Evolutionary conservation across 2,888 invertebrate species (phyloP), one percentile per base, ranked within the genome.

Genomic region (Pediacus dermestoides): DNA sequence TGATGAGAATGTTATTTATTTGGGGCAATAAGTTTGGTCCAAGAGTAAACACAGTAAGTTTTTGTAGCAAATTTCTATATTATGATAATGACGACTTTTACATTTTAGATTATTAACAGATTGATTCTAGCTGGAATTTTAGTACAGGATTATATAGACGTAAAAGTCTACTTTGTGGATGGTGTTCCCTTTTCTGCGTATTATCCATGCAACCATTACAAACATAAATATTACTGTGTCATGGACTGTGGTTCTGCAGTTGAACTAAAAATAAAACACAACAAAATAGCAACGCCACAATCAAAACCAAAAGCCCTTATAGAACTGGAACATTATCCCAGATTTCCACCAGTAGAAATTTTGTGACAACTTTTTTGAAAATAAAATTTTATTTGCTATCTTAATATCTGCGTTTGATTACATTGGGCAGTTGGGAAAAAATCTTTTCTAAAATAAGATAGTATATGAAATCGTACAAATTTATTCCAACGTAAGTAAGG

Each of bases 161-260:
- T 74, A 1, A 67, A 63, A 48, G 52, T 72, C 1, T 74, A 71
- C 47, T 44, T 50, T 16, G 66, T 70, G 2, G 70, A 73, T 52
- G 60, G 60, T 3, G 47, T 57, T 23, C 57, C 64, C 27, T 52
- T 65, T 27, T 56, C 67, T 10, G 73, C 71, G n/a, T 61, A 64
- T 12, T 71, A 76, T 47, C 64, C 66, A 2, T 51, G 55, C 2
- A 60, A 68, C 50, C 68, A 71, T 36, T 77, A 72, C 49, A 76
- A 77, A 31, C 74, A 76, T 38, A 55, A 72, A 4, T 78, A 77
- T 62, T 78, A 78, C 35, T 70, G 74, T 41, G 74, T 76, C 46
- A 53, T 70, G 51, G 73, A 74, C 9, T 72, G 66, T 30, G 74
- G 71, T 1, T 62, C 55, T 44, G 55, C 66, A 1, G 50, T 57